Conservation (phyloP, 2,888 invertebrate species). For the Agrotis puta region DNA sequence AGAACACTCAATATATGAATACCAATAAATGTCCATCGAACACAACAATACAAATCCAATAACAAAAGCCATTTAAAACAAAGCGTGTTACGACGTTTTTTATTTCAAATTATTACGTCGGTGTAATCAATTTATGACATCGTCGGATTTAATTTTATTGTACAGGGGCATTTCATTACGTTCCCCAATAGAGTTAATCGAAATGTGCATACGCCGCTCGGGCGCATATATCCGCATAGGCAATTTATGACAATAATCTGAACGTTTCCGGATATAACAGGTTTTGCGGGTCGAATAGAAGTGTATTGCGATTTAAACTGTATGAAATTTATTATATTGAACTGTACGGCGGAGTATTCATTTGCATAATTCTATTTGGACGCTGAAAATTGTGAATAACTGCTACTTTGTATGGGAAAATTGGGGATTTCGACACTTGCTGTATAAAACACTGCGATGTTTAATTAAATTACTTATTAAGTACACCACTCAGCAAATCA, state of each 20-base stretch:
- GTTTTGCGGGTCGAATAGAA: constrained; percentile 79
- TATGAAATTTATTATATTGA: constrained; percentile 77
- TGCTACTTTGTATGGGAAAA: constrained; percentile 6
- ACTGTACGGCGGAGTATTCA: constrained; percentile 69
- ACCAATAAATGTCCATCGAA: constrained; percentile 20
- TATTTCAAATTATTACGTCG: constrained; percentile 69
- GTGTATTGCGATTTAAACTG: constrained; percentile 79
- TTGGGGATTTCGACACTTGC: constrained; percentile 1
- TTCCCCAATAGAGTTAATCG: constrained; percentile 78
- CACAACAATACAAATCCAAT: constrained; percentile 39
- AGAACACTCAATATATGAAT: constrained; percentile 9
- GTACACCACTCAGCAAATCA: constrained; percentile 23
- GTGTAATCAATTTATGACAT: constrained; percentile 69
- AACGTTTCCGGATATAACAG: constrained; percentile 77
- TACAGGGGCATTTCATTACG: constrained; percentile 77
- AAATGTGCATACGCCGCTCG: constrained; percentile 76
- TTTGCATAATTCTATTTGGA: constrained; percentile 74
- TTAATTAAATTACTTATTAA: neutral
- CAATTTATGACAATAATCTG: constrained; percentile 88
- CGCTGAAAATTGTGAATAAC: constrained; percentile 38
- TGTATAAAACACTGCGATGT: neutral
- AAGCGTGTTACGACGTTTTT: constrained; percentile 53
- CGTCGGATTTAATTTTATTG: constrained; percentile 77
- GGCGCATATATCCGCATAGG: constrained; percentile 68
- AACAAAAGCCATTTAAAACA: constrained; percentile 43